phyloP scores from a whole-genome alignment of 2,113 vertebrate species.

The Heteronetta atricapilla region DNA sequence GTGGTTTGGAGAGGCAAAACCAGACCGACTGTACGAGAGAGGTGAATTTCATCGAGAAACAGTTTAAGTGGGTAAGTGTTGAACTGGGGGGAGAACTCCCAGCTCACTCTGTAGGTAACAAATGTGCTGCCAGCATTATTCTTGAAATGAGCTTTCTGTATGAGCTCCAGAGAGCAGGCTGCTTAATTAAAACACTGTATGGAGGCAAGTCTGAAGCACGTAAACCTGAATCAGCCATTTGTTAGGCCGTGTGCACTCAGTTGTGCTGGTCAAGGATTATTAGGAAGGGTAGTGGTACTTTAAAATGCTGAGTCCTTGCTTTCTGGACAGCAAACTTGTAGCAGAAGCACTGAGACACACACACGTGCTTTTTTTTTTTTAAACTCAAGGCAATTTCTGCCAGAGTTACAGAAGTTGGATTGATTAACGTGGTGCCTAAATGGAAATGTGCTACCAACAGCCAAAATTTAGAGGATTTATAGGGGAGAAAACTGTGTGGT shows the following conservation, averaged over 20 bases:
- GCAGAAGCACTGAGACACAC: not conserved
- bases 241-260: rapidly evolving
- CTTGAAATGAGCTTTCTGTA: not conserved
- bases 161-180: not conserved
- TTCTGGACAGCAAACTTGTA: not conserved
- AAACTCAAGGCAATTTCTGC: not conserved
- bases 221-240: slow-evolving; percentile 1
- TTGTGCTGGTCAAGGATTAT: not conserved
- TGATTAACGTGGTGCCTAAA: not conserved
- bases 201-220: not conserved
- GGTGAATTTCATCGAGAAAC: not conserved
- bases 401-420: not conserved
- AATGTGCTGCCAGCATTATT: not conserved
- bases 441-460: not conserved
- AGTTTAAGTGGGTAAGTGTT: not conserved
- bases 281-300: not conserved
- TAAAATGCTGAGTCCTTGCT: not conserved
- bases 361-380: not conserved
- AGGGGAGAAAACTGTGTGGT: not conserved
- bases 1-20: not conserved
- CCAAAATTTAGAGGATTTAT: not conserved
- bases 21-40: not conserved
- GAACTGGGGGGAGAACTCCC: not conserved
- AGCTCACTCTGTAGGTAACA: not conserved
- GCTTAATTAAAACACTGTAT: not conserved